A percentile compares a stretch with the other conserved stretches of the same genome.
These are phyloP conservation scores for Apolygus lucorum DNA, from an alignment of 1,140 invertebrate species.

Conservation along the genomic window DNA sequence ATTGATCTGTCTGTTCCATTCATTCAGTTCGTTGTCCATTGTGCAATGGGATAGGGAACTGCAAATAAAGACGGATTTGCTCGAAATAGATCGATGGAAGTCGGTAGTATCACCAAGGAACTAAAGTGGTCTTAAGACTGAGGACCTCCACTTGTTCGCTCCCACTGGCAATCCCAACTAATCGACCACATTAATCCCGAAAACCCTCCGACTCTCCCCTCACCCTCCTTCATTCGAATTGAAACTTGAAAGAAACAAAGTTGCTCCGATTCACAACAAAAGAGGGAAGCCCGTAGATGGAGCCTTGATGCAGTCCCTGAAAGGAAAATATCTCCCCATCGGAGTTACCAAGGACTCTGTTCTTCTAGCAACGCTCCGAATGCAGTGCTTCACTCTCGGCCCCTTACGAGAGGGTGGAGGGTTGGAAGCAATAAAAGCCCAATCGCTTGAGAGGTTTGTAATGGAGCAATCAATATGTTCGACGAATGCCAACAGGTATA, in stretches of 20 bases:
- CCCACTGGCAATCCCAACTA: background rate
- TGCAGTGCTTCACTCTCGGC: conserved; percentile 5
- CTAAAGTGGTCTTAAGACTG: too few relatives aligned
- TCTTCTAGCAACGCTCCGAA: background rate
- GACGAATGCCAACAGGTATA: background rate
- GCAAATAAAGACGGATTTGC: too few relatives aligned
- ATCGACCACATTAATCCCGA: conserved; percentile 14
- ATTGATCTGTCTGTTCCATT: too few relatives aligned
- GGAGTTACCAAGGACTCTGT: background rate
- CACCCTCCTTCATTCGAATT: background rate
- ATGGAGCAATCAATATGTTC: conserved; percentile 13
- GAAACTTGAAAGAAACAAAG: conserved; percentile 16
- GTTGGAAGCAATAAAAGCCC: conserved; percentile 9
- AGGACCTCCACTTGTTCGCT: too few relatives aligned
- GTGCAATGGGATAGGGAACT: too few relatives aligned
- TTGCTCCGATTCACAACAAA: background rate
- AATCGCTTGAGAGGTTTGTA: conserved; percentile 7
- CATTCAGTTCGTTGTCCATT: too few relatives aligned
- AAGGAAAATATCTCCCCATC: conserved; percentile 3
- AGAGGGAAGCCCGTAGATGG: background rate
- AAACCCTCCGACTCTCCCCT: background rate
- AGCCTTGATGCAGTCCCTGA: background rate
- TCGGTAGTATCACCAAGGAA: too few relatives aligned
- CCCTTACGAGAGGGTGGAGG: background rate
- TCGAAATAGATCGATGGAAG: too few relatives aligned